Conservation (phyloP, 2,113 vertebrate species). For the Pangasianodon hypophthalmus region DNA sequence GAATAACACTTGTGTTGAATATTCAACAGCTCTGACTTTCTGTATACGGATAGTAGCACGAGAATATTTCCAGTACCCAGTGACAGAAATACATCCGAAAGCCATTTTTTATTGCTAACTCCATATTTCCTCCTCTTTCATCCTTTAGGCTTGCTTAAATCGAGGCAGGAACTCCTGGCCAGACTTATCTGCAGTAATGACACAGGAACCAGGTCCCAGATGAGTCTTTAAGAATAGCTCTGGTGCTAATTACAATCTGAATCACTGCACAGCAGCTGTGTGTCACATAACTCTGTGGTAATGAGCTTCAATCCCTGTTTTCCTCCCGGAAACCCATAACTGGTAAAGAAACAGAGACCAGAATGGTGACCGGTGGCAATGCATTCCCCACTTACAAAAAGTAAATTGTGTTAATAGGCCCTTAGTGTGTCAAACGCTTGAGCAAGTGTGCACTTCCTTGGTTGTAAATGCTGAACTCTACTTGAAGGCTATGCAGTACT, state of each 20-base stretch:
- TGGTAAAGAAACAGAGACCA: neutral
- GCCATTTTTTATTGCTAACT: neutral
- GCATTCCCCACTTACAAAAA: conserved; percentile 6
- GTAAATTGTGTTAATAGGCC: conserved; percentile 8
- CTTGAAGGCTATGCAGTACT: neutral
- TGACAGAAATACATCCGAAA: conserved; percentile 1
- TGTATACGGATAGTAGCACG: neutral
- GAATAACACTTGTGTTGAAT: neutral
- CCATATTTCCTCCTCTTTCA: conserved; percentile 15
- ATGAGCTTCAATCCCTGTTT: conserved; percentile 44
- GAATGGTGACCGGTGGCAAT: neutral
- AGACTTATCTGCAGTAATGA: conserved; percentile 24
- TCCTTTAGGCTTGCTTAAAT: neutral
- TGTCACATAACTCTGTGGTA: conserved; percentile 46
- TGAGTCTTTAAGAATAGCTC: conserved; percentile 29
- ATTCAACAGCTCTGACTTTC: neutral
- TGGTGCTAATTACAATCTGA: conserved; percentile 35
- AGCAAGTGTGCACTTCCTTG: conserved; percentile 3
- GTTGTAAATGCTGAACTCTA: conserved; percentile 7
- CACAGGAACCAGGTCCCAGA: conserved; percentile 24
- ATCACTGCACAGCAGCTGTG: conserved; percentile 35
- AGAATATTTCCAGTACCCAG: neutral
- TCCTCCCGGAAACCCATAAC: conserved; percentile 41
- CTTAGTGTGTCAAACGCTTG: neutral
- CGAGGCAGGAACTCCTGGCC: conserved; percentile 7